phyloP scores from a whole-genome alignment of 1,140 invertebrate genomes.

The Caenorhabditis latens region DNA sequence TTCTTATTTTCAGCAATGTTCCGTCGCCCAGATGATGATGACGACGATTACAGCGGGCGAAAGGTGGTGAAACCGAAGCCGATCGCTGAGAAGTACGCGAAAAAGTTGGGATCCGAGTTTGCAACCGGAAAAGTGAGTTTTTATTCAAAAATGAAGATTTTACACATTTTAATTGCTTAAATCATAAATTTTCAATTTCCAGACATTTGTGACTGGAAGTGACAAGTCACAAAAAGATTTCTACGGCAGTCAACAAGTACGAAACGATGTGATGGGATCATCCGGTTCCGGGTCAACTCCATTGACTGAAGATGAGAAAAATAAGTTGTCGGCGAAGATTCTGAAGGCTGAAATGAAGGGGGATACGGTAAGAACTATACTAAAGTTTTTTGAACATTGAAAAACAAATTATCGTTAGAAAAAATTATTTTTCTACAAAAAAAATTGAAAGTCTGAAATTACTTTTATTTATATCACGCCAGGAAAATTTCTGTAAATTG shows the following conservation, averaged over 20 bases:
- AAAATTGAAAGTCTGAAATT: too few species aligned
- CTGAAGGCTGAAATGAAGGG: slow-evolving; percentile 75
- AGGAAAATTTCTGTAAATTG: too few species aligned
- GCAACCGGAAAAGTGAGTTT: slow-evolving; percentile 56
- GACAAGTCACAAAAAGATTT: slow-evolving; percentile 63
- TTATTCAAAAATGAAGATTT: too few species aligned
- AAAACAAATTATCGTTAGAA: too few species aligned
- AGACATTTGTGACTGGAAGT: slow-evolving; percentile 65
- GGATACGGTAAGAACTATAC: slow-evolving; percentile 66
- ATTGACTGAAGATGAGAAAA: slow-evolving; percentile 72
- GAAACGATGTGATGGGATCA: slow-evolving; percentile 12
- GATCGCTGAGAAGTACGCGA: slow-evolving; percentile 64
- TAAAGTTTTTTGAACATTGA: neutral
- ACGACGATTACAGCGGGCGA: slow-evolving; percentile 61
- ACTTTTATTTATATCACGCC: too few species aligned
- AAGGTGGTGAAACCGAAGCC: slow-evolving; percentile 62
- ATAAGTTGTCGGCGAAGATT: slow-evolving; percentile 75
- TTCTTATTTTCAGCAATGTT: slow-evolving; percentile 1
- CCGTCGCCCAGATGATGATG: slow-evolving; percentile 49
- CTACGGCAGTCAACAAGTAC: slow-evolving; percentile 63
- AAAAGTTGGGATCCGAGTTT: slow-evolving; percentile 60
- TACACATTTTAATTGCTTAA: neutral
- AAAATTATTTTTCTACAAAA: too few species aligned
- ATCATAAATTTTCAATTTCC: neutral
- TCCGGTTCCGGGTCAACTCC: neutral